phyloP scores from a whole-genome alignment of 2,888 invertebrate genomes.

The Eilema griseolum region DNA sequence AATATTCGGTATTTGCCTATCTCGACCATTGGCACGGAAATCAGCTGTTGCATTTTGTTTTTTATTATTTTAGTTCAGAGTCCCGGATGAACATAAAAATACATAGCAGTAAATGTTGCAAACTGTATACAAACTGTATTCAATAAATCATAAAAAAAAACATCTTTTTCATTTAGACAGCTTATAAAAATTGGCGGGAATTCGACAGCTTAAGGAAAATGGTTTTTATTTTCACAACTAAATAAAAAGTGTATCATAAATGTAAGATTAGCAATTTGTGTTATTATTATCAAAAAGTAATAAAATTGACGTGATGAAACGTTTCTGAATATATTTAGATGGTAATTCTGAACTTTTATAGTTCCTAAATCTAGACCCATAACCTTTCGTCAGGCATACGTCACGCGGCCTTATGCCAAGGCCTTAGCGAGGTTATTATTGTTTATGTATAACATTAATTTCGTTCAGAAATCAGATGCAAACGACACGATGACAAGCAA shows the following conservation, averaged over 20 bases:
- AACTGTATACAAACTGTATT: not conserved
- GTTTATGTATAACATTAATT: constrained; percentile 24
- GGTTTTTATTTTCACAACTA: not conserved
- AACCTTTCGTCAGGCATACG: constrained; percentile 31
- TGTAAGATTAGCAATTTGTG: not conserved
- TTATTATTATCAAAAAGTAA: not conserved
- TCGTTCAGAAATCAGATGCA: constrained; percentile 16
- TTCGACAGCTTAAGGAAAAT: constrained; percentile 10
- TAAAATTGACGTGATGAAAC: not conserved
- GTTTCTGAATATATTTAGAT: constrained; percentile 15
- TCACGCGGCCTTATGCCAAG: constrained; percentile 42
- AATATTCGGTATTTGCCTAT: not conserved
- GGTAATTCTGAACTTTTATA: constrained; percentile 21
- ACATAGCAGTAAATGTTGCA: not conserved
- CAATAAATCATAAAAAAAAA: not conserved
- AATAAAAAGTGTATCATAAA: not conserved
- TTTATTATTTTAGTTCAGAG: not conserved
- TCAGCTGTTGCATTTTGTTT: constrained; percentile 14
- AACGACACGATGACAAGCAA: not conserved
- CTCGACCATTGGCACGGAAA: constrained; percentile 1
- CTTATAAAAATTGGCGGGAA: not conserved
- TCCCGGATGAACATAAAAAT: constrained; percentile 14
- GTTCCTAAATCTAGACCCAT: constrained; percentile 23
- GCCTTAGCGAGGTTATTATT: constrained; percentile 28
- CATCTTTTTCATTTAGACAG: constrained; percentile 7